phyloP scores from a whole-genome alignment of 2,888 invertebrate genomes.

The Drosophila antonietae region DNA sequence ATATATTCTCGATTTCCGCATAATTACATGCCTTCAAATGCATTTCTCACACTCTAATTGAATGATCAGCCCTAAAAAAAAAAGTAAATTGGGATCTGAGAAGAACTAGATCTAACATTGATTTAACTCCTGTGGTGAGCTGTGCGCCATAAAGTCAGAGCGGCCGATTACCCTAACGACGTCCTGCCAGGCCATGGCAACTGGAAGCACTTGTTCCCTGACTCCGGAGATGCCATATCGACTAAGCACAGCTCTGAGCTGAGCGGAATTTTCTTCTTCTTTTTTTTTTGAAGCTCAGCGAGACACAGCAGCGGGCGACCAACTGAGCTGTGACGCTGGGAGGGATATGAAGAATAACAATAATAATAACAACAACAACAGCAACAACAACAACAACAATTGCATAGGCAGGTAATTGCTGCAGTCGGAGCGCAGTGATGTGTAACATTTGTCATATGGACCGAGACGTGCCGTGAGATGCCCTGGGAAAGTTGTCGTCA shows the following conservation, averaged over 20 bases:
- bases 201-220: constrained; percentile 76
- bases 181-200: constrained; percentile 65
- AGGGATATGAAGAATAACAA: constrained; percentile 37
- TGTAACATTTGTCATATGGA: constrained; percentile 82
- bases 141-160: constrained; percentile 54
- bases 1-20: constrained; percentile 42
- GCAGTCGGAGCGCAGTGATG: constrained; percentile 78
- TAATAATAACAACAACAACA: constrained; percentile 17
- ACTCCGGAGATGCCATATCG: constrained; percentile 20
- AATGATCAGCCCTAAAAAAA: constrained; percentile 58
- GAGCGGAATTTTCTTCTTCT: constrained; percentile 12
- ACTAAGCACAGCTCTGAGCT: constrained; percentile 16
- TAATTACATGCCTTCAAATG: constrained; percentile 51
- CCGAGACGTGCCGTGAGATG: constrained; percentile 65
- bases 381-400: constrained; percentile 7
- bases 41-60: constrained; percentile 67
- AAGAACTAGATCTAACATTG: constrained; percentile 24
- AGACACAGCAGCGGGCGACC: constrained; percentile 58
- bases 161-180: constrained; percentile 33
- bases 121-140: constrained; percentile 52
- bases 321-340: constrained; percentile 76
- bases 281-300: constrained; percentile 57
- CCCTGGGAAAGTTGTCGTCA: constrained; percentile 73
- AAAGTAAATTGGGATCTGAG: neutral
- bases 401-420: constrained; percentile 71